Conservation (phyloP, 2,888 invertebrate genomes). For the Erebia aethiops region DNA sequence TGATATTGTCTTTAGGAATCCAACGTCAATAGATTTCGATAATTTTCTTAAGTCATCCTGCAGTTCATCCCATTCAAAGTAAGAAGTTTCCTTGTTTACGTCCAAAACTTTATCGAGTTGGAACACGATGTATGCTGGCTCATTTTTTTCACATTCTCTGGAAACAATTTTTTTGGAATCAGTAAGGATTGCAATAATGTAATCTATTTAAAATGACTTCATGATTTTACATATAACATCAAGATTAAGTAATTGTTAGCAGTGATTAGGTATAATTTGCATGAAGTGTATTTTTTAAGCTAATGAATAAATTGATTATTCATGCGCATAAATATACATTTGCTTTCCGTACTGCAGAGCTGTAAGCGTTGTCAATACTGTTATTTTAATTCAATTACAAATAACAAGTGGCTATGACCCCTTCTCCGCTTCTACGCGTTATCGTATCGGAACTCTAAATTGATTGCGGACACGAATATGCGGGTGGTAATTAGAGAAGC, state of each 20-base stretch:
- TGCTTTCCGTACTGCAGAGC: too few relatives aligned
- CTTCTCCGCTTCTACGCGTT: too few relatives aligned
- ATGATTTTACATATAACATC: not conserved
- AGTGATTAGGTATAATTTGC: too few relatives aligned
- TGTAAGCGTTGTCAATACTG: too few relatives aligned
- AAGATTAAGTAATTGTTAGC: not conserved
- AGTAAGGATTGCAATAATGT: not conserved
- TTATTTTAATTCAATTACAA: too few relatives aligned
- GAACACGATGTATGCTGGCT: conserved; percentile 88
- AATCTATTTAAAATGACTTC: not conserved
- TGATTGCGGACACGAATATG: too few relatives aligned
- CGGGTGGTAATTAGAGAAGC: too few relatives aligned
- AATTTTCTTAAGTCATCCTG: conserved; percentile 79
- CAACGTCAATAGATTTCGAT: conserved; percentile 79
- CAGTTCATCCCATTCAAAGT: conserved; percentile 85
- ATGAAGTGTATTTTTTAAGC: too few relatives aligned
- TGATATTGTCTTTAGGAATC: conserved; percentile 81
- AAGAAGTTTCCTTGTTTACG: conserved; percentile 86
- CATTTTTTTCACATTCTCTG: conserved; percentile 88
- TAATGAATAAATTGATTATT: too few relatives aligned
- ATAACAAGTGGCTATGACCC: too few relatives aligned
- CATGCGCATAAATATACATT: too few relatives aligned
- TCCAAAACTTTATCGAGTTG: conserved; percentile 87
- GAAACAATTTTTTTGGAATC: conserved; percentile 37
- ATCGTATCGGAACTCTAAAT: too few relatives aligned